Evolutionary conservation across 2,113 vertebrate genomes (phyloP).

Genomic region (Cromileptes altivelis): DNA sequence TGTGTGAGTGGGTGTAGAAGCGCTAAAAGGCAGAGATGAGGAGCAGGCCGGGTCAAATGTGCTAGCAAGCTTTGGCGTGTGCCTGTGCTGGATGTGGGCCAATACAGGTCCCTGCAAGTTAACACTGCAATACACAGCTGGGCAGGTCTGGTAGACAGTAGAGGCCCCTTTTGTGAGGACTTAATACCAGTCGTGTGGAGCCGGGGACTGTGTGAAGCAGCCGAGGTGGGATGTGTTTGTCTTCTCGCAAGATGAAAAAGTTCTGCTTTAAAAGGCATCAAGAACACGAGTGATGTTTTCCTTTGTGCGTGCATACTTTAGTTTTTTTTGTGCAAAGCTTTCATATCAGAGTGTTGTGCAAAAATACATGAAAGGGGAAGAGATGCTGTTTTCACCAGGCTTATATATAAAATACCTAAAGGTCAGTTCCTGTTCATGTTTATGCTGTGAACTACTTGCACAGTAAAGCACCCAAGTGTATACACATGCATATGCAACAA

Average conservation of each 20-base stretch:
- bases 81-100: constrained; percentile 29
- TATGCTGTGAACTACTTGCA: background rate
- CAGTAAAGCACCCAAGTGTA: background rate
- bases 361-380: background rate
- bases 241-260: background rate
- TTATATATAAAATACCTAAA: background rate
- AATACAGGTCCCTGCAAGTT: constrained; percentile 52
- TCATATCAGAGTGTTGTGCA: background rate
- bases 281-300: background rate
- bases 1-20: constrained; percentile 35
- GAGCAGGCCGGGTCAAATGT: constrained; percentile 37
- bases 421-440: constrained; percentile 6
- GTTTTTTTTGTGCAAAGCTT: too few species aligned
- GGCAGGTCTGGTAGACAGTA: constrained; percentile 6
- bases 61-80: constrained; percentile 35
- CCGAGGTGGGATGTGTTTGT: background rate
- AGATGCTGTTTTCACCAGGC: background rate
- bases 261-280: background rate
- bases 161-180: background rate
- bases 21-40: constrained; percentile 31
- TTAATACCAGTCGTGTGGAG: background rate
- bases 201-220: background rate
- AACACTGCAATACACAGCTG: constrained; percentile 13
- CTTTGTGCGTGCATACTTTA: background rate
- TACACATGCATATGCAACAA: background rate